Base-by-base conservation (phyloP, 2,113 vertebrate genomes). In the Heteronetta atricapilla region DNA sequence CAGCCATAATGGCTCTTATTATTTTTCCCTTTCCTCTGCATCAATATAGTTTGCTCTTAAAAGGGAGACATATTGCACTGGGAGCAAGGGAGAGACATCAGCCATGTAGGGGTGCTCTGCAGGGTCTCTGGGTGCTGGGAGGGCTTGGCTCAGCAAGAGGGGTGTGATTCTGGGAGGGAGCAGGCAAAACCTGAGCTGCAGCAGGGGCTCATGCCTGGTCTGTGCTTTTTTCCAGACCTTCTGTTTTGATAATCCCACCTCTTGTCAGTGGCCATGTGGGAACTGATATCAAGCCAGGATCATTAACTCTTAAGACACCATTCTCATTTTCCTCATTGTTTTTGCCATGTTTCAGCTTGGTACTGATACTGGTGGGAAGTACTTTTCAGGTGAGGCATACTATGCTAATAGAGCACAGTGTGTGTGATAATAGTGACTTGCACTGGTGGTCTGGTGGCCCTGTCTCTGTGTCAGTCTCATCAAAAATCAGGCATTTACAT, bases 201-300 rank as follows among this genome's bases (percentile, higher is more conserved):
- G 31, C 0, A 0, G 15, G 34, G 34, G 22, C 29, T 81, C 14
- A 50, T 62, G 31, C 68, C 29, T 80, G 40, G 40, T 77, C 31
- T n/a, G 29, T 46, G 2, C 25, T 86, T 25, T 19, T 28, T 80
- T 63, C 79, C 44, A 55, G 19, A 16, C n/a, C 50, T 91, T 80
- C 85, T 62, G 82, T 76, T 96, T 85, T 83, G 72, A 77, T 73
- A 79, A 86, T 58, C 36, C 89, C 79, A 88, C 76, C 72, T 83
- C 50, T 66, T 78, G 40, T 33, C 92, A n/a, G 28, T 23, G 74
- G 50, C 72, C 82, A 77, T 63, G 68, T 83, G 82, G 88, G 86
- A 89, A 55, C 21, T 25, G 55, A 59, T 88, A 80, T 83, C 55
- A 40, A 88, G 79, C 59, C 79, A 67, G 63, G 28, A 31, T 86